Evolutionary conservation across 2,797 vertebrate species (phyloP), one percentile per base, ranked within the genome.

Genomic region (Coranthus polyacanthus): DNA sequence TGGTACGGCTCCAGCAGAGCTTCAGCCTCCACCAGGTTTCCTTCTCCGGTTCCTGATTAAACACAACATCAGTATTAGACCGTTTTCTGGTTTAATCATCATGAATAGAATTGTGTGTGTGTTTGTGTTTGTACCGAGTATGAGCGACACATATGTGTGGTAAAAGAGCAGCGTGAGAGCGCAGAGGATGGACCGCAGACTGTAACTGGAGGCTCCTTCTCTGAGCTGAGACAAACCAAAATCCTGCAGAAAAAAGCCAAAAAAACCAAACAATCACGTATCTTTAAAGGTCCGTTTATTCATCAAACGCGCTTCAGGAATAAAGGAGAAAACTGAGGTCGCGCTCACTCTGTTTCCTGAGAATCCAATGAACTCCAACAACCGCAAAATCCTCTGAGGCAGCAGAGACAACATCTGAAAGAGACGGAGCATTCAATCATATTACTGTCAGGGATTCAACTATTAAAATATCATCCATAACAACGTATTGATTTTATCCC

Each of bases 331-430:
- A 24, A 29, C 26, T 6, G 34, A 56, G 10, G 3, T 4, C 5
- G 11, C 3, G 61, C 88, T 90, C 75, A 96, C 97, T 91, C 97
- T 94, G 88, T 97, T 97, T 78, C 97, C 97, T 86, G 97, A 98
- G 92, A 98, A 97, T 11, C 97, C 97, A n/a, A 98, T 96, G 32
- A 98, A 96, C 83, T 98, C 96, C 73, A 98, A 75, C 70, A 98
- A 90, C 50, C 95, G 90, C 46, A 98, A 78, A 83, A 98, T 95
- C 83, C 96, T 94, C 44, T 95, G 94, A 1, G 97, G 96, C 37
- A 98, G 93, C 67, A 98, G 95, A 29, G 97, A 98, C 83, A 98
- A 65, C 13, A 97, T 97, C 96, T 98, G 78, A 56, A 78, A 88
- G n/a, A 76, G 1, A n/a, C n/a, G n/a, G n/a, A n/a, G n/a, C n/a